These are phyloP conservation scores for Thera britannica DNA, from an alignment of 2,888 invertebrate genomes.

Conservation along the genomic window DNA sequence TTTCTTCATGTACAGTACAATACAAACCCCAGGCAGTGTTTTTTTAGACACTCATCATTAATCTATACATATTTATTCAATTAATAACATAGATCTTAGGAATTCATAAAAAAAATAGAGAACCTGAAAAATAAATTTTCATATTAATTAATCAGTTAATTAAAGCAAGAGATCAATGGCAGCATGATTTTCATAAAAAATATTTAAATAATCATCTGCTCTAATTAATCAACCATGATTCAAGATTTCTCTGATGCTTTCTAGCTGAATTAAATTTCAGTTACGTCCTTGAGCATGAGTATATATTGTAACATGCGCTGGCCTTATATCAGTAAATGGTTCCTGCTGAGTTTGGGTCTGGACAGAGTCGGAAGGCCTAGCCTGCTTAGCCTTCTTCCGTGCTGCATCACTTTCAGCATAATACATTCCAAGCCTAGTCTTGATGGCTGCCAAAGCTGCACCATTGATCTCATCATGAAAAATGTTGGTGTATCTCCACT, in stretches of 20 bases:
- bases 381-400: slow-evolving; percentile 76
- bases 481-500: slow-evolving; percentile 84
- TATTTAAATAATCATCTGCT: background rate
- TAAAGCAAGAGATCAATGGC: slow-evolving; percentile 20
- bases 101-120: too few relatives aligned
- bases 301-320: slow-evolving; percentile 71
- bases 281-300: slow-evolving; percentile 54
- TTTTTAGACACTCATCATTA: too few relatives aligned
- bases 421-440: slow-evolving; percentile 80
- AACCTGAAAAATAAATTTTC: background rate
- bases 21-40: too few relatives aligned
- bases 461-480: slow-evolving; percentile 85
- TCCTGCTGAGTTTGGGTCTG: slow-evolving; percentile 67
- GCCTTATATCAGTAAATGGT: slow-evolving; percentile 64
- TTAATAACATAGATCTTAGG: too few relatives aligned
- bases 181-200: slow-evolving; percentile 7
- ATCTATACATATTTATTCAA: too few relatives aligned
- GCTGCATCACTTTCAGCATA: slow-evolving; percentile 81
- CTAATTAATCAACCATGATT: background rate
- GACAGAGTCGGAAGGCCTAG: slow-evolving; percentile 62
- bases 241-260: slow-evolving; percentile 6
- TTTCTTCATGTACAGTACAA: too few relatives aligned
- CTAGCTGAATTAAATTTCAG: slow-evolving; percentile 19
- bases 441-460: slow-evolving; percentile 80
- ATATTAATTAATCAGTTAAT: too few relatives aligned